These are phyloP conservation scores for Psittacula echo DNA, from an alignment of 2,797 vertebrate genomes.

Conservation along the genomic window DNA sequence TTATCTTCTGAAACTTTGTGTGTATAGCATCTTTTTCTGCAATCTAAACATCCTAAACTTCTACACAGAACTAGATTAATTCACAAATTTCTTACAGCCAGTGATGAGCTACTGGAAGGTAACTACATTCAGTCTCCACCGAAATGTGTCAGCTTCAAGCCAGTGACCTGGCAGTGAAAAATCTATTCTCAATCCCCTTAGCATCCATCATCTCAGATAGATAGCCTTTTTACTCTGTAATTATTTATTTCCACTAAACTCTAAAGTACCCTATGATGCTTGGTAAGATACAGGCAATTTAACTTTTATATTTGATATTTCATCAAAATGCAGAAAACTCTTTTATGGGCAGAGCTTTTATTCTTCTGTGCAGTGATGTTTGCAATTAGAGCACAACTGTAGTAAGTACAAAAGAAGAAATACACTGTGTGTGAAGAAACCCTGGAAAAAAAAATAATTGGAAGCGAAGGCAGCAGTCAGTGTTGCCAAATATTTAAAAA, in stretches of 20 bases:
- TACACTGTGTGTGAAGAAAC: not conserved
- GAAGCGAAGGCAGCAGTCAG: not conserved
- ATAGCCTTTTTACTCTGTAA: not conserved
- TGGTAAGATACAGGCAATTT: slow-evolving; percentile 43
- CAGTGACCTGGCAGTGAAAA: slow-evolving; percentile 8
- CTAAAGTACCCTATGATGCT: not conserved
- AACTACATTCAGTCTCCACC: not conserved
- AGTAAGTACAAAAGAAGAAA: slow-evolving; percentile 22
- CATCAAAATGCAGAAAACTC: slow-evolving; percentile 36
- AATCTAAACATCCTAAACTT: not conserved
- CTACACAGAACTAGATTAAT: not conserved
- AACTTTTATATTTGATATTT: slow-evolving; percentile 46
- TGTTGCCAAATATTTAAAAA: not conserved
- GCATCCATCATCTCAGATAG: slow-evolving; percentile 1
- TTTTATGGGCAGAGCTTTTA: slow-evolving; percentile 2
- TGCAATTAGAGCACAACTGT: slow-evolving; percentile 8
- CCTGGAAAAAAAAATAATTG: not conserved
- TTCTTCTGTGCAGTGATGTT: not conserved
- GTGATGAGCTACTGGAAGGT: not conserved
- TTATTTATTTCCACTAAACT: slow-evolving; percentile 38
- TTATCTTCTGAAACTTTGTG: not conserved
- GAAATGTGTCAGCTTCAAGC: slow-evolving; percentile 1
- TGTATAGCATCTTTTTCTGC: not conserved
- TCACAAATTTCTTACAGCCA: not conserved
- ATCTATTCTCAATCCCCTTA: not conserved